Base-by-base conservation (phyloP, 1,140 invertebrate genomes). In the Probaryconus sp. region DNA sequence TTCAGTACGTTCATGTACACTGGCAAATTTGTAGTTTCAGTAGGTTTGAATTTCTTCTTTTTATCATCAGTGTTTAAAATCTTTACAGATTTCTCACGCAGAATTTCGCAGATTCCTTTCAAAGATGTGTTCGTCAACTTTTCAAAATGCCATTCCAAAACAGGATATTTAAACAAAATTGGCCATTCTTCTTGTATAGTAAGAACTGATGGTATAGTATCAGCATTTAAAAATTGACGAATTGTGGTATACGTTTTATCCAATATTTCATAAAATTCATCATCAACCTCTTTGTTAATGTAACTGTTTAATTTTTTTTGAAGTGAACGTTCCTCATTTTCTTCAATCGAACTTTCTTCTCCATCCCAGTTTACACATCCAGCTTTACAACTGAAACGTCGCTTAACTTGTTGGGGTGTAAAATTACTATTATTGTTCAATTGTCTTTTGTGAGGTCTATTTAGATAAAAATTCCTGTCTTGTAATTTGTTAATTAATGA, bases 111-210 rank as follows among this genome's bases (percentile, higher is more conserved):
- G 18, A 60, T 9, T 4, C 1, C 3, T 7, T 45, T 5, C n/a
- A 60, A 6, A 7, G 5, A 31, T n/a, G 6, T 31, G 5, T 28
- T 35, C 7, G 42, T 47, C 1, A 60, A 6, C 24, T 47, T 35
- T 10, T 47, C 5, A 37, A 60, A 60, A 11, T 60, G 55, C 55
- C 40, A 60, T 21, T 5, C n/a, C 2, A 60, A 5, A 5, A 14
- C 26, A 16, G 3, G 6, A 17, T 24, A 26, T 9, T 45, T 45
- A 2, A 47, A 60, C 5, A 47, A 30, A 2, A 47, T 60, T 10
- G 55, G 55, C 40, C 42, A 58, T 33, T 43, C 40, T 10, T 43
- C 21, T 2, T 11, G n/a, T 5, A 45, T 58, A 1, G 43, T 13
- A 1, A 2, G 5, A 3, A 35, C 53, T 0, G 13, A 3, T 21